Evolutionary conservation across 1,140 invertebrate genomes (phyloP), one percentile per base, ranked within the genome.

Genomic region (Heterodera carotae): DNA sequence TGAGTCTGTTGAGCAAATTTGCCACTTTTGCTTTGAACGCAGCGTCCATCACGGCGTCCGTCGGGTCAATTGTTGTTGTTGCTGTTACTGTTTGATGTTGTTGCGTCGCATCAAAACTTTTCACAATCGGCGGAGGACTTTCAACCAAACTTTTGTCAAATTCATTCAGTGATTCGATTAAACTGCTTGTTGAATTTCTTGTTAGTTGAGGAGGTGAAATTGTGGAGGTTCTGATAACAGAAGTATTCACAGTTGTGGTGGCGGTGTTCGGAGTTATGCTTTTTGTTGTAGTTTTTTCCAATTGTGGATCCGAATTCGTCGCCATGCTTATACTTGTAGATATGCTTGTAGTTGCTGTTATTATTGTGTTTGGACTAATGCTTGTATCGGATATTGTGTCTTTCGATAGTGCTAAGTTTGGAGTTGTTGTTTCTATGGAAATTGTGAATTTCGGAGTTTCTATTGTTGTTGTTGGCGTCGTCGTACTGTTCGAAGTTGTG

Each of bases 1-100:
- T 74, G 36, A 74, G 72, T 15, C 56, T 74, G 64, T 74, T 74
- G 33, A 74, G 53, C 56, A 74, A 56, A 74, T 74, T 74, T 4
- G 72, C 72, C 33, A 59, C 72, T 64, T 74, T 74, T 2, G 72
- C 72, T 18, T 34, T 56, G 39, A 74, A 74, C 2, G 29, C 29
- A 5, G 72, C 53, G 31, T 59, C 56, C 27, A 59, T 27, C 60
- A 31, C 29, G n/a, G n/a, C n/a, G n/a, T n/a, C n/a, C 5, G 60
- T 12, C 29, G 67, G 27, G 39, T 79, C 29, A 43, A 43, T 43
- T 75, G 39, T 31, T 56, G n/a, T 76, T n/a, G 72, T 62, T 59
- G 69, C 39, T 76, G 75, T 29, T 77, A 31, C 53, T 76, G 53
- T 29, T 76, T 29, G 29, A 67, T n/a, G n/a, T 74, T 22, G 68